Evolutionary conservation across 1,140 invertebrate genomes (phyloP), one percentile per base, ranked within the genome.

Genomic region (Sogatella furcifera): DNA sequence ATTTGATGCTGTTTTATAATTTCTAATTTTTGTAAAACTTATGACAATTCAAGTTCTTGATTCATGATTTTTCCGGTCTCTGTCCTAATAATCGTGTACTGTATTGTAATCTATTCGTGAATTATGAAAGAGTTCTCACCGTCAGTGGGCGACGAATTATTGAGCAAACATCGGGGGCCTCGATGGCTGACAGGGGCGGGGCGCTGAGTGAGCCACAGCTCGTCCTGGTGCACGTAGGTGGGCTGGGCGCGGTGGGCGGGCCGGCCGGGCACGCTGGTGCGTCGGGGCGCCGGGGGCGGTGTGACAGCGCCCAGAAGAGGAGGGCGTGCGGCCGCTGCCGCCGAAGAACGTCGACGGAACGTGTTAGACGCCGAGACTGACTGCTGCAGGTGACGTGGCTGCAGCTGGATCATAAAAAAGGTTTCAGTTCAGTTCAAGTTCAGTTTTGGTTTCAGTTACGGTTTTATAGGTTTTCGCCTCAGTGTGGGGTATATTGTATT

Each of bases 311-410:
- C n/a, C n/a, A n/a, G n/a, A 5, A 65, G 69, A n/a, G 74, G 76
- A 6, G 57, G 56, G 11, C 34, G 34, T 38, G 34, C 34, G 9
- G 34, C 34, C 34, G 34, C 34, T 13, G 56, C 43, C 10, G 62
- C 74, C 52, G 74, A 76, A 19, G 74, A 74, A 62, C 75, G 66
- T 49, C 76, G 66, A 34, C 73, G 70, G 15, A 73, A 59, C 14
- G 68, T 69, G 17, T 67, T 62, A 1, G 73, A 70, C 34, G 8
- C 34, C 34, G 34, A n/a, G n/a, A n/a, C 34, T 1, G 74, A 71
- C 14, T 5, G n/a, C 21, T 38, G 19, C 13, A 38, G 52, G 10
- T 28, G 28, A 8, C 52, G 52, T 13, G 17, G 41, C 13, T 31
- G 52, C n/a, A 46, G 28, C 21, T 49, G 59, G 0, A 49, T 34